Percentiles rank a stretch among this genome's conserved stretches.
Conservation (phyloP, 2,797 vertebrate genomes). For the Neosilurus mollespiculum region DNA sequence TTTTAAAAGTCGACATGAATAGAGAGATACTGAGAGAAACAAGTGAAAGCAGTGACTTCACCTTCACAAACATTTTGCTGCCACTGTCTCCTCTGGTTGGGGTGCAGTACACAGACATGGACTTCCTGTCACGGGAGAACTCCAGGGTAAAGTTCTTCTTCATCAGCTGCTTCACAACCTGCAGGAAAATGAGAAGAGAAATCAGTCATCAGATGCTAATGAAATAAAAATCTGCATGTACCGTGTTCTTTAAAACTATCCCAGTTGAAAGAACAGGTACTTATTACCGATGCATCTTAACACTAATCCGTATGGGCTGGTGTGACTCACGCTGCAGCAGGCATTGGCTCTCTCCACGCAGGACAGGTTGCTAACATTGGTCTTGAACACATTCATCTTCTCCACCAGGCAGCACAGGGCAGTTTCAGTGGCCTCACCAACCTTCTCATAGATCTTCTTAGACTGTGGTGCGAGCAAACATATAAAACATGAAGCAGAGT, state of each 20-base stretch:
- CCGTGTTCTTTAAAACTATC: not conserved
- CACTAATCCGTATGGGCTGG: not conserved
- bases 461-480: slow-evolving; percentile 64
- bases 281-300: not conserved
- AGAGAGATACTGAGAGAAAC: slow-evolving; percentile 5
- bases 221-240: not conserved
- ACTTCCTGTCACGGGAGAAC: slow-evolving; percentile 96
- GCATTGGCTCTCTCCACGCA: slow-evolving; percentile 86
- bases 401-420: slow-evolving; percentile 90
- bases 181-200: slow-evolving; percentile 40
- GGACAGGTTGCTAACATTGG: slow-evolving; percentile 76
- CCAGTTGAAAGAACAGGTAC: not conserved
- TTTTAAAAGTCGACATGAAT: not conserved
- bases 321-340: slow-evolving; percentile 79
- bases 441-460: slow-evolving; percentile 93
- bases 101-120: slow-evolving; percentile 93
- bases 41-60: slow-evolving; percentile 41
- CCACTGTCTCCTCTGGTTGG: slow-evolving; percentile 86
- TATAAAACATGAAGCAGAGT: not conserved
- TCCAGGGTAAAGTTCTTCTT: slow-evolving; percentile 93
- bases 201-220: not conserved
- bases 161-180: slow-evolving; percentile 95
- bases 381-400: slow-evolving; percentile 95
- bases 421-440: slow-evolving; percentile 91
- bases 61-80: slow-evolving; percentile 95